Percentiles rank a stretch among this genome's conserved stretches.
Evolutionary conservation across 2,797 vertebrate species (phyloP).

Genomic region (Girardinus metallicus): DNA sequence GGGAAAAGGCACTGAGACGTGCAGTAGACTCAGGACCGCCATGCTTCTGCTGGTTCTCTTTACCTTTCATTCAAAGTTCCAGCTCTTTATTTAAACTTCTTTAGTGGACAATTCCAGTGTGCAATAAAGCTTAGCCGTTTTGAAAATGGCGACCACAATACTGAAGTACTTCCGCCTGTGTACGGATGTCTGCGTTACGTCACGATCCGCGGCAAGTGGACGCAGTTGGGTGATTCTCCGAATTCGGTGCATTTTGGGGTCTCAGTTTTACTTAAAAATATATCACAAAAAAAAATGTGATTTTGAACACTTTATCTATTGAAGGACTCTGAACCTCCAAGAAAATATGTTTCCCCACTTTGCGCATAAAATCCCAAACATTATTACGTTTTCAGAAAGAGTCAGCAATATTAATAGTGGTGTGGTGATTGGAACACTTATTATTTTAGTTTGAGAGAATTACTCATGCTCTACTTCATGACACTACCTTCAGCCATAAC

Average conservation of each 20-base stretch:
- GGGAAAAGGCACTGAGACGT: neutral
- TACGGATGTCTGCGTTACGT: neutral
- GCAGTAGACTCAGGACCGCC: neutral
- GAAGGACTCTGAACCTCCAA: neutral
- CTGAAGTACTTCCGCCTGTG: slow-evolving; percentile 1
- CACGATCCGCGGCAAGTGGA: neutral
- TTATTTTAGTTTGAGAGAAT: too few species aligned
- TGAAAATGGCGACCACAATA: slow-evolving; percentile 75
- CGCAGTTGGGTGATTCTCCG: neutral
- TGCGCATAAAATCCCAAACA: neutral
- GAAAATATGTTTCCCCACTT: neutral
- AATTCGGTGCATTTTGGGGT: too few species aligned
- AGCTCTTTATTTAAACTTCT: slow-evolving; percentile 85
- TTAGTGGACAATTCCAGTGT: slow-evolving; percentile 66
- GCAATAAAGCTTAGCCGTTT: slow-evolving; percentile 79
- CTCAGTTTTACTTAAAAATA: too few species aligned
- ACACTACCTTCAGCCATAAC: too few species aligned
- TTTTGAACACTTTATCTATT: neutral
- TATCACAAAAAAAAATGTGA: too few species aligned
- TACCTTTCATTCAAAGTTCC: slow-evolving; percentile 84
- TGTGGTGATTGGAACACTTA: too few species aligned
- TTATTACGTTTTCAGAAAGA: too few species aligned
- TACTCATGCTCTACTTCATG: neutral
- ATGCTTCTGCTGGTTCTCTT: slow-evolving; percentile 34
- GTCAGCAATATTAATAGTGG: too few species aligned